phyloP scores from a whole-genome alignment of 2,888 invertebrate genomes.

The Mechanitis messenoides region DNA sequence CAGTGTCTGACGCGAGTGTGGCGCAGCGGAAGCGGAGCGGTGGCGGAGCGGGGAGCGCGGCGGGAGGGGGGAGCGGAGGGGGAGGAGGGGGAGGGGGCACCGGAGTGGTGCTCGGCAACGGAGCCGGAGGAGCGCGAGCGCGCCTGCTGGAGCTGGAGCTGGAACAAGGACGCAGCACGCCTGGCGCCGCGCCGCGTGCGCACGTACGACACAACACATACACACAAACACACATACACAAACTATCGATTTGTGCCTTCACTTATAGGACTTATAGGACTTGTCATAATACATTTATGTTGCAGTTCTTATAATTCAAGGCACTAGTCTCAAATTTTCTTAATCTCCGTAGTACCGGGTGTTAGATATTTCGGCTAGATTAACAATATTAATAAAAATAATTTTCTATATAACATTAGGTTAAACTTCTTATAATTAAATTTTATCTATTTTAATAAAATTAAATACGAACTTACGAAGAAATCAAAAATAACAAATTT shows the following conservation, averaged over 20 bases:
- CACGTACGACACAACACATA: conserved; percentile 21
- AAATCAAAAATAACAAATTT: too few relatives aligned
- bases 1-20: conserved; percentile 39
- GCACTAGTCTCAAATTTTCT: conserved; percentile 9
- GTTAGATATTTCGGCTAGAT: neutral
- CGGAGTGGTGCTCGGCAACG: conserved; percentile 27
- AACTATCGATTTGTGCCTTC: conserved; percentile 8
- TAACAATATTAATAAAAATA: neutral
- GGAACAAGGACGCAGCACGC: conserved; percentile 72
- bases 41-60: conserved; percentile 39
- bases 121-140: conserved; percentile 53
- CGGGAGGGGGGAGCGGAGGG: conserved; percentile 25
- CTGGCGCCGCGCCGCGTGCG: conserved; percentile 50
- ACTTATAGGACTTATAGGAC: neutral
- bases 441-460: too few relatives aligned
- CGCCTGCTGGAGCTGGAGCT: conserved; percentile 71
- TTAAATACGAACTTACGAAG: too few relatives aligned
- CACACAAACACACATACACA: conserved; percentile 10
- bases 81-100: conserved; percentile 27
- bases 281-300: conserved; percentile 8
- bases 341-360: conserved; percentile 12
- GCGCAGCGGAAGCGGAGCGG: conserved; percentile 35
- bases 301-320: conserved; percentile 15
- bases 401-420: too few relatives aligned
- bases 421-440: too few relatives aligned